Evolutionary conservation across 2,113 vertebrate genomes (phyloP), one percentile per base, ranked within the genome.

Genomic region (Isichthys henryi): DNA sequence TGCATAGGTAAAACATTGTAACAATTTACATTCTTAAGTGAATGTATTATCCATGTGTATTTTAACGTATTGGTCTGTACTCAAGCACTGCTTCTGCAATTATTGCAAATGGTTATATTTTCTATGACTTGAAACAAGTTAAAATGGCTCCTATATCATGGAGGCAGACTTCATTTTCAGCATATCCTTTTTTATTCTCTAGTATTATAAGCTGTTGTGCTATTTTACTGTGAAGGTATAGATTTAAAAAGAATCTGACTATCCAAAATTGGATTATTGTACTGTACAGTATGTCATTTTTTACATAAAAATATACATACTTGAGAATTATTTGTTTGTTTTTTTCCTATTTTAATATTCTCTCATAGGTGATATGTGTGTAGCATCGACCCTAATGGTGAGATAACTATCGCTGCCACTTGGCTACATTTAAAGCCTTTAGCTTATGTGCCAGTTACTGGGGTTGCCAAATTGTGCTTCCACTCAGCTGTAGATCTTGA

Each of bases 161-260:
- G 58, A 90, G 89, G 31, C 89, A 27, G 52, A 49, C 85, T 56
- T 77, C 39, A 66, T 50, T 89, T 85, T 53, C 43, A 3, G 80
- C 91, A 84, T 91, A 77, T 85, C 19, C 91, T 92, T 91, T 91
- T 91, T 91, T 90, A n/a, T 84, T 93, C 93, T 93, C 89, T 93
- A 94, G 94, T 92, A 93, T 43, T 43, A 43, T 93, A 92, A 94
- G 91, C 92, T 94, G 91, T 94, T 91, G 94, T 95, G 94, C 93
- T 93, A 95, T 94, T 95, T 93, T 90, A 95, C 93, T 95, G 95
- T 96, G 94, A 95, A 94, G 92, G 86, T 93, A 92, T 91, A 90
- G 89, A 90, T 80, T 53, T 87, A 87, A 50, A 39, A 89, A 74
- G 56, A 84, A 84, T 11, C 27, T 7, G 80, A 92, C 92, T 93